phyloP scores from a whole-genome alignment of 2,797 vertebrate species.

The Melanotaenia maccullochi region DNA sequence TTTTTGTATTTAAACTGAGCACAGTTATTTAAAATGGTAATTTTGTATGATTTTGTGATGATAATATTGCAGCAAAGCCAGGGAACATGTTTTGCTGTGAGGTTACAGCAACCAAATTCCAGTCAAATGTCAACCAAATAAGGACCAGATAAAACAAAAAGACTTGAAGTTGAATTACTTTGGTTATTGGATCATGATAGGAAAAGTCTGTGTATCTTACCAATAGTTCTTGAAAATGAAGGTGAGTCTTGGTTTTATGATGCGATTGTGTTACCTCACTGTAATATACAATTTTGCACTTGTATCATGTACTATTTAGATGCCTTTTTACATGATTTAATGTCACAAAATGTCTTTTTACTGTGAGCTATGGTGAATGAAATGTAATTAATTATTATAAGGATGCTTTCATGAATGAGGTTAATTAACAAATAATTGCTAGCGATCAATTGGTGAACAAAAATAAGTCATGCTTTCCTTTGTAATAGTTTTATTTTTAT shows the following conservation, averaged over 20 bases:
- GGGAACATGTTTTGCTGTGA: conserved; percentile 26
- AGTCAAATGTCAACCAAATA: conserved; percentile 55
- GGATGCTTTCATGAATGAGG: conserved; percentile 14
- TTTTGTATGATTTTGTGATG: conserved; percentile 46
- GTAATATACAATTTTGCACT: conserved; percentile 79
- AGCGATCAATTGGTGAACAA: conserved; percentile 47
- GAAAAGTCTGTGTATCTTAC: conserved; percentile 41
- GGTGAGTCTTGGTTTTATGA: conserved; percentile 62
- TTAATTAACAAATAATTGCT: conserved; percentile 28
- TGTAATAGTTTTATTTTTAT: conserved; percentile 52
- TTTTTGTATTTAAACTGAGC: conserved; percentile 42
- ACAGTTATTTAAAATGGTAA: conserved; percentile 46
- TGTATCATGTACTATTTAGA: conserved; percentile 78
- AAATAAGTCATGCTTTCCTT: conserved; percentile 40
- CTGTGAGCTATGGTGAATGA: conserved; percentile 49
- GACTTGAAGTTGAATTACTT: conserved; percentile 34
- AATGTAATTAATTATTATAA: conserved; percentile 41
- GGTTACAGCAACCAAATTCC: conserved; percentile 43
- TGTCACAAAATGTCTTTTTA: conserved; percentile 67
- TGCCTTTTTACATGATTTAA: conserved; percentile 77
- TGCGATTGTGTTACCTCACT: conserved; percentile 76
- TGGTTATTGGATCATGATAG: conserved; percentile 48
- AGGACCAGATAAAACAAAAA: conserved; percentile 33
- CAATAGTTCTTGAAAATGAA: conserved; percentile 55
- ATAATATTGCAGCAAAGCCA: conserved; percentile 33